Percentiles rank a stretch among this genome's conserved stretches.
Conservation (phyloP, 2,113 vertebrate genomes). For the Condylura cristata region DNA sequence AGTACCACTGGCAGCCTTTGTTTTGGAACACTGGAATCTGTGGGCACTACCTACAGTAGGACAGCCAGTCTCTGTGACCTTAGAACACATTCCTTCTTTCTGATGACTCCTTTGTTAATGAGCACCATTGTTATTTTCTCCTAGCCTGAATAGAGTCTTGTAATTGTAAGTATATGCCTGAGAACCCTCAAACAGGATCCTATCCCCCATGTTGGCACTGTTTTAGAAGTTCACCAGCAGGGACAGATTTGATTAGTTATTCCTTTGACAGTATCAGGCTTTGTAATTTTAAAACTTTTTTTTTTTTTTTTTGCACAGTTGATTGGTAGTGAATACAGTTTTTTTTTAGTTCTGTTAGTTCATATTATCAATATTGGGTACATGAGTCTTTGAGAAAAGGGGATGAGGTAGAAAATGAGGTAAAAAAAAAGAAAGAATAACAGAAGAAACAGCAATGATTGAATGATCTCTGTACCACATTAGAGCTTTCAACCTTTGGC, state of each 20-base stretch:
- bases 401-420: background rate
- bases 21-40: too few relatives aligned
- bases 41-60: too few relatives aligned
- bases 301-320: background rate
- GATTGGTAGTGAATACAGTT: background rate
- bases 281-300: background rate
- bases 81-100: too few relatives aligned
- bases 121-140: too few relatives aligned
- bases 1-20: too few relatives aligned
- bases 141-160: too few relatives aligned
- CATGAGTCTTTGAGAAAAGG: background rate
- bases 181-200: too few relatives aligned
- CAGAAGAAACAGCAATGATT: background rate
- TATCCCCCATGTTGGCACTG: too few relatives aligned
- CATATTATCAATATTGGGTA: background rate
- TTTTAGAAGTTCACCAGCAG: background rate
- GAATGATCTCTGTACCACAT: background rate
- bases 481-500: background rate
- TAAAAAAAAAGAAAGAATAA: background rate
- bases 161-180: too few relatives aligned
- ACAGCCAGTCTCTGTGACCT: too few relatives aligned
- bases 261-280: background rate
- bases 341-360: background rate
- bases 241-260: background rate
- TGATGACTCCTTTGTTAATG: too few relatives aligned